Conservation (phyloP, 2,888 invertebrate species). For the Stenodema calcarata region DNA sequence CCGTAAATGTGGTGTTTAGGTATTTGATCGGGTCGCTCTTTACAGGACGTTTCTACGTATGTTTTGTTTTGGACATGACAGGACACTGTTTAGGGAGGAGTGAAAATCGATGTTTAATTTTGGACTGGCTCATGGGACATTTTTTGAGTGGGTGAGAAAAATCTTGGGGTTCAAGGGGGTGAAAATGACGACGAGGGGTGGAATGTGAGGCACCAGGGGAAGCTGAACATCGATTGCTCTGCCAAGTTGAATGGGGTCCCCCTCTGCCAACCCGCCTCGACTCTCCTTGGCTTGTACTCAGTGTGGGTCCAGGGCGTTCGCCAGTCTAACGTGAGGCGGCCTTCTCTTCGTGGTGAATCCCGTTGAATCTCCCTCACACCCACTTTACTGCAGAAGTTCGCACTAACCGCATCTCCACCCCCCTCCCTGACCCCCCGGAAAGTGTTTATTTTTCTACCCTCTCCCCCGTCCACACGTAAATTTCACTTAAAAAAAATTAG, state of each 20-base stretch:
- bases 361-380: not conserved
- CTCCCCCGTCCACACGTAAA: not conserved
- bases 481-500: not conserved
- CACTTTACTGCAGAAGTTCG: not conserved
- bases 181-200: not conserved
- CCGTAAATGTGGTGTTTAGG: too few relatives aligned
- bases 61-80: too few relatives aligned
- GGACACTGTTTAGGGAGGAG: too few relatives aligned
- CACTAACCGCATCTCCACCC: not conserved
- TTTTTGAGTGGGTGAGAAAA: not conserved
- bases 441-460: not conserved
- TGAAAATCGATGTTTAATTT: too few relatives aligned
- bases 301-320: conserved; percentile 18
- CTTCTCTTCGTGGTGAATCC: not conserved
- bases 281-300: not conserved
- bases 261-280: not conserved
- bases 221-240: conserved; percentile 39
- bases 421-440: not conserved
- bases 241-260: conserved; percentile 41
- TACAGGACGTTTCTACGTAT: too few relatives aligned
- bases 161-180: not conserved
- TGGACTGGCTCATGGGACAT: not conserved
- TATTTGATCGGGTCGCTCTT: too few relatives aligned
- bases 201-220: not conserved
- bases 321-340: not conserved